Conservation (phyloP, 2,113 vertebrate genomes). For the Zosterops hypoxanthus region DNA sequence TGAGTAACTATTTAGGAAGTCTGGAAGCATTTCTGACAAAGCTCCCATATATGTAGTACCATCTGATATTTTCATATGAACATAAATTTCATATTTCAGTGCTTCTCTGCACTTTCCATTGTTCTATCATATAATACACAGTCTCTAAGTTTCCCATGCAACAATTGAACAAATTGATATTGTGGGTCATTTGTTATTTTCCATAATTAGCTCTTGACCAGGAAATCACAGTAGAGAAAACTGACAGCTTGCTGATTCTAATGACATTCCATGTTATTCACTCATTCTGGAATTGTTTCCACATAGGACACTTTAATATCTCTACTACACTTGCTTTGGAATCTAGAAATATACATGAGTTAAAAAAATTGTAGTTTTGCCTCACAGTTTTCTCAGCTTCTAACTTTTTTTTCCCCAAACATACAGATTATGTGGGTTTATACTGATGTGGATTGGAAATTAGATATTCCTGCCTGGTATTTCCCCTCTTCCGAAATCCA, state of each 20-base stretch:
- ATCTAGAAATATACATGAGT: not conserved
- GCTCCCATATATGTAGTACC: fast-evolving
- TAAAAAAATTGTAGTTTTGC: not conserved
- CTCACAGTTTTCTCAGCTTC: not conserved
- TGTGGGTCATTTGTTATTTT: not conserved
- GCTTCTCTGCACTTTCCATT: not conserved
- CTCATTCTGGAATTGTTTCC: not conserved
- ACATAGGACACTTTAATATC: not conserved
- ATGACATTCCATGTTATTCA: not conserved
- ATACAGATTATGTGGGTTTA: not conserved
- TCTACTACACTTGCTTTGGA: not conserved
- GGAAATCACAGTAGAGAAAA: not conserved
- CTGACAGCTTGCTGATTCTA: not conserved
- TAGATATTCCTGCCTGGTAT: not conserved
- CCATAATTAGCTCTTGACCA: not conserved
- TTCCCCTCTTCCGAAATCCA: not conserved
- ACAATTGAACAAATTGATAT: not conserved
- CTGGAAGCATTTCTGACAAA: not conserved
- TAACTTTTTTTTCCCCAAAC: too few relatives aligned
- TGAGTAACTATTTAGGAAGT: not conserved
- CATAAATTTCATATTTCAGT: not conserved
- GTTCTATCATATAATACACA: not conserved
- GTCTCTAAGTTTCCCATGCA: not conserved
- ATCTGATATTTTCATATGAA: not conserved
- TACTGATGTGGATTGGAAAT: not conserved